Evolutionary conservation across 2,797 vertebrate species (phyloP).

Genomic region (Pangasius krempfi): DNA sequence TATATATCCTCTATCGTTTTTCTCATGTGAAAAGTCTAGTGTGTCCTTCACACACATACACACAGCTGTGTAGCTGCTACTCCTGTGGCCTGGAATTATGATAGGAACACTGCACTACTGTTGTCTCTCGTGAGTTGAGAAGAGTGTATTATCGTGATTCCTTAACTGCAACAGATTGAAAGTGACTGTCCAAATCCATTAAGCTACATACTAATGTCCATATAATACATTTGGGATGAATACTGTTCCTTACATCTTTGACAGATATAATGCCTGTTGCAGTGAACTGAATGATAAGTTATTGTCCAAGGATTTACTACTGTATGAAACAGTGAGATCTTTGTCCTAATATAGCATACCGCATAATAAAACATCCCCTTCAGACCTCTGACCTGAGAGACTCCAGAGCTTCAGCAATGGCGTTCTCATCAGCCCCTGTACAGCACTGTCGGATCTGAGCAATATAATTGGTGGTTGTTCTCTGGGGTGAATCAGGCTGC

Average conservation of each 20-base stretch:
- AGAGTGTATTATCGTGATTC: constrained; percentile 1
- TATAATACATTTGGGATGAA: constrained; percentile 6
- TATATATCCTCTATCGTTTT: constrained; percentile 14
- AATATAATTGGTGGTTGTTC: constrained; percentile 76
- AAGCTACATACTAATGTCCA: neutral
- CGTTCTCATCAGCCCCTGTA: neutral
- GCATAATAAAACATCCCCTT: constrained; percentile 20
- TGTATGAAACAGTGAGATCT: constrained; percentile 26
- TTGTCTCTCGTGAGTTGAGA: constrained; percentile 10
- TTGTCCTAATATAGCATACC: constrained; percentile 11
- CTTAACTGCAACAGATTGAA: constrained; percentile 1
- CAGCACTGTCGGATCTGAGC: constrained; percentile 7
- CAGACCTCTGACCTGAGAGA: constrained; percentile 15
- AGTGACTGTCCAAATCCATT: neutral
- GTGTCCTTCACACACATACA: neutral
- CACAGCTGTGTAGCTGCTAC: constrained; percentile 26
- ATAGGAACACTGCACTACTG: constrained; percentile 18
- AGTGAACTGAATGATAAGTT: constrained; percentile 9
- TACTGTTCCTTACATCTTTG: neutral
- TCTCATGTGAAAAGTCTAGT: neutral
- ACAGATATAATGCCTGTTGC: neutral
- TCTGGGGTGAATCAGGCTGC: constrained; percentile 69
- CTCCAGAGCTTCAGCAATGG: neutral
- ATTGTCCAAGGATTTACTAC: constrained; percentile 19
- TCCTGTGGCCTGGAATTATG: constrained; percentile 27